Conservation (phyloP, 2,888 invertebrate species). For the Ophonus ardosiacus region DNA sequence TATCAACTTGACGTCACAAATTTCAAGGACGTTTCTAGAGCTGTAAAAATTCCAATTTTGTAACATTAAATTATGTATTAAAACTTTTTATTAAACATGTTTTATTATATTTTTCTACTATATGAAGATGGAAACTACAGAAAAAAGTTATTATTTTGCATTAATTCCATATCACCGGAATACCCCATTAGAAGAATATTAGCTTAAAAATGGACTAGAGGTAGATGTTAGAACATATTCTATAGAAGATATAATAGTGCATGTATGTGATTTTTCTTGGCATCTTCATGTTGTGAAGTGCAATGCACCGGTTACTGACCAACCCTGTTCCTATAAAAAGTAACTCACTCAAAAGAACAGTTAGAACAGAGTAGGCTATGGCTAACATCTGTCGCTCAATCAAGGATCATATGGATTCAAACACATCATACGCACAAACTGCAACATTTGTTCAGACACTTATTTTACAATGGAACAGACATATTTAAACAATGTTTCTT, state of each 20-base stretch:
- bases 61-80: no score
- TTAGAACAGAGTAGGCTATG: conserved; percentile 52
- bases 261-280: conserved; percentile 35
- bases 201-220: no score
- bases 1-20: no score
- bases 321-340: conserved; percentile 56
- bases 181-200: no score
- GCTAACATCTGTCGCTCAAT: conserved; percentile 54
- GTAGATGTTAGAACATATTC: not conserved
- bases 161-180: no score
- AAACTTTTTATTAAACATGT: no score
- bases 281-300: conserved; percentile 31
- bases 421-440: not conserved
- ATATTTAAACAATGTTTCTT: no score
- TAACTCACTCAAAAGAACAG: conserved; percentile 58
- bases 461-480: not conserved
- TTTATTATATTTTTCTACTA: no score
- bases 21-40: no score
- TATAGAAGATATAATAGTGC: not conserved
- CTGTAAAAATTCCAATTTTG: no score
- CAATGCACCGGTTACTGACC: conserved; percentile 56
- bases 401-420: conserved; percentile 9
- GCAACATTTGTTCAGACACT: not conserved
- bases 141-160: no score
- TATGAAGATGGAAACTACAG: no score